A percentile compares a stretch with the other conserved stretches of the same genome.
These are phyloP conservation scores for Tenthredo livida DNA, from an alignment of 2,888 invertebrate genomes.

Conservation along the genomic window DNA sequence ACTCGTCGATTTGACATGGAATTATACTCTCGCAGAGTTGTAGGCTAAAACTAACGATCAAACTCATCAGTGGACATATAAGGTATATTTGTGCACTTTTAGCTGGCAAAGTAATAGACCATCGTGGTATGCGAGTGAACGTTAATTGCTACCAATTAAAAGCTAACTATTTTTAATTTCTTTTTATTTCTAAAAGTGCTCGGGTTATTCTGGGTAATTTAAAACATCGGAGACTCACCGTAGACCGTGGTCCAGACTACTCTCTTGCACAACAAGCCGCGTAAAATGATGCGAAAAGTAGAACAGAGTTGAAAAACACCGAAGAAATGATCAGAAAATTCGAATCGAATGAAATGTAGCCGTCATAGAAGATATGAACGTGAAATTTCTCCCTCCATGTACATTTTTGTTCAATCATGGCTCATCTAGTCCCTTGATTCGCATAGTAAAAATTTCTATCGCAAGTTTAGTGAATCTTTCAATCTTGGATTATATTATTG, in stretches of 20 bases:
- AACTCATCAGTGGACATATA: neutral
- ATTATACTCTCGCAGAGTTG: neutral
- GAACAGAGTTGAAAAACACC: neutral
- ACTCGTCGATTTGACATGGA: neutral
- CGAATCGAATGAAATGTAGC: neutral
- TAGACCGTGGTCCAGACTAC: neutral
- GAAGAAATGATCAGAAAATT: neutral
- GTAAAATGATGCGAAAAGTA: neutral
- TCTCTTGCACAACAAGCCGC: conserved; percentile 48
- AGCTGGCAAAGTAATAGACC: conserved; percentile 22
- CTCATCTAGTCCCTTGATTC: neutral
- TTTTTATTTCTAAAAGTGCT: conserved; percentile 56
- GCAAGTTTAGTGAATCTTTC: neutral
- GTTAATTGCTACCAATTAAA: conserved; percentile 66
- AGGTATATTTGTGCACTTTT: conserved; percentile 5
- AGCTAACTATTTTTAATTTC: conserved; percentile 57
- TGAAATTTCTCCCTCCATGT: neutral
- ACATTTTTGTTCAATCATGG: neutral
- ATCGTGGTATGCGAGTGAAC: conserved; percentile 48
- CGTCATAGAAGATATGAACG: neutral
- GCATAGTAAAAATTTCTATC: neutral
- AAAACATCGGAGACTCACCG: conserved; percentile 60
- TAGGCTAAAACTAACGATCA: neutral
- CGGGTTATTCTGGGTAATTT: conserved; percentile 28
- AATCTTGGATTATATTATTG: neutral